phyloP scores from a whole-genome alignment of 2,113 vertebrate species.

The Paralichthys olivaceus region DNA sequence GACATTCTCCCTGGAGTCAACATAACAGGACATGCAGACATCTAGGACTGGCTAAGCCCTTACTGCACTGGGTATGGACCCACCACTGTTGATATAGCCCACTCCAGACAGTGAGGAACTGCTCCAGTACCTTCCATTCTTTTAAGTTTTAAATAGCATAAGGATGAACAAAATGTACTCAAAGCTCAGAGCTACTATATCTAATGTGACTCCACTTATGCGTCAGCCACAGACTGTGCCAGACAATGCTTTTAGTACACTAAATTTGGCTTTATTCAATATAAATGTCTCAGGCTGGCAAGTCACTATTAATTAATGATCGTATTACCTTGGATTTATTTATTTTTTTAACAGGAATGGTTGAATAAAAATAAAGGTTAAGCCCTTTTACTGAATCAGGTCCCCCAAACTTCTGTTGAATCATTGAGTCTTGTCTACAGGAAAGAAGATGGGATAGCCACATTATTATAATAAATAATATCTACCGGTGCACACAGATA shows the following conservation, averaged over 20 bases:
- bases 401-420: background rate
- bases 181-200: constrained; percentile 6
- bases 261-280: background rate
- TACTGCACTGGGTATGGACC: background rate
- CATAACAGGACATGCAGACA: too few relatives aligned
- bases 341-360: background rate
- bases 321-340: background rate
- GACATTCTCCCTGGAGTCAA: too few relatives aligned
- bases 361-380: background rate
- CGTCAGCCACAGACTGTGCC: background rate
- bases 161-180: constrained; percentile 1
- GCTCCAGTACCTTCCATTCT: background rate
- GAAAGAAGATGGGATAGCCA: background rate
- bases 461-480: background rate
- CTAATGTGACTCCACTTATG: constrained; percentile 6
- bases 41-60: background rate
- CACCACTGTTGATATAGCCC: background rate
- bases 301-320: background rate
- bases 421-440: background rate
- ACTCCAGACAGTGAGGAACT: background rate
- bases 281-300: background rate
- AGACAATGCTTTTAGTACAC: constrained; percentile 6
- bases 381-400: too few relatives aligned
- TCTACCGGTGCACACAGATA: background rate
- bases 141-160: background rate